Conservation (phyloP, 2,888 invertebrate species). For the Acrobasis suavella region DNA sequence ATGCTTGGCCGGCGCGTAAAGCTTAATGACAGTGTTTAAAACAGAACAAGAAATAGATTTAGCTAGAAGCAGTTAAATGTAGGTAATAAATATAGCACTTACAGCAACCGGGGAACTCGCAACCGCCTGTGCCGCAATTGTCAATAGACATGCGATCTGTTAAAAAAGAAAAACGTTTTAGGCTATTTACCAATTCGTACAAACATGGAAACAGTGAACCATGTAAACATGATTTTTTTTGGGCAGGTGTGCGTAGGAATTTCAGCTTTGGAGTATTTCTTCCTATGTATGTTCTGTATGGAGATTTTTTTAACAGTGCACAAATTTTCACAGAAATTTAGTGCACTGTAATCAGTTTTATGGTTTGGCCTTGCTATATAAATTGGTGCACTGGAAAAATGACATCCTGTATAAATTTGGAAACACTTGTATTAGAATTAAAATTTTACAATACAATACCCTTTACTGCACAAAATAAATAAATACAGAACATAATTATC, state of each 20-base stretch:
- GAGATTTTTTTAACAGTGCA: no score
- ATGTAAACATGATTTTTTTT: background rate
- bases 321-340: no score
- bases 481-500: no score
- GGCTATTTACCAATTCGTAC: background rate
- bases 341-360: no score
- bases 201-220: background rate
- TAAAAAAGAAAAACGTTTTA: slow-evolving; percentile 26
- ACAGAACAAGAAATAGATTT: slow-evolving; percentile 7
- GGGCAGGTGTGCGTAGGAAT: background rate
- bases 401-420: no score
- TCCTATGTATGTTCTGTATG: no score
- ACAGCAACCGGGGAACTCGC: slow-evolving; percentile 18
- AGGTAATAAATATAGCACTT: slow-evolving; percentile 18
- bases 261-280: no score
- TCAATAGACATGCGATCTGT: slow-evolving; percentile 38
- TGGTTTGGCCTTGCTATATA: no score
- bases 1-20: background rate
- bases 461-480: no score
- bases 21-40: slow-evolving; percentile 5
- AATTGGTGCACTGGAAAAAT: no score
- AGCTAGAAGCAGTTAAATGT: slow-evolving; percentile 6
- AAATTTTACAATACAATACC: no score
- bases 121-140: slow-evolving; percentile 22
- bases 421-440: no score